These are phyloP conservation scores for Tupaia chinensis DNA, from an alignment of 2,113 vertebrate species.

Conservation along the genomic window DNA sequence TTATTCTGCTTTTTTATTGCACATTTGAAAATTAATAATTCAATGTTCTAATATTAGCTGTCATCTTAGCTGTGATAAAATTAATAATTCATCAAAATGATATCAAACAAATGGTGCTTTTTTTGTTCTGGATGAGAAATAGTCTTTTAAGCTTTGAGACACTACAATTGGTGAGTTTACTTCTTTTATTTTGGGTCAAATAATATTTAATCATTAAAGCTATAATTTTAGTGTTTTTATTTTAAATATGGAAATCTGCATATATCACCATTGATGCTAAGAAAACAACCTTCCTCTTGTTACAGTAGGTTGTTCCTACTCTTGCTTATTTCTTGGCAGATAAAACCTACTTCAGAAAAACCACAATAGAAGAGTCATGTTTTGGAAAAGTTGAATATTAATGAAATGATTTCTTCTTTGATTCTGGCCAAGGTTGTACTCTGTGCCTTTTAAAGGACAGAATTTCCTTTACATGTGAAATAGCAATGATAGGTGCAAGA, in stretches of 20 bases:
- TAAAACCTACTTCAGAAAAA: constrained; percentile 35
- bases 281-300: background rate
- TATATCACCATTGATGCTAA: constrained; percentile 56
- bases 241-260: constrained; percentile 71
- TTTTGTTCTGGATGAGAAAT: constrained; percentile 87
- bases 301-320: constrained; percentile 60
- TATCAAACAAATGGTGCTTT: constrained; percentile 93
- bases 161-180: constrained; percentile 80
- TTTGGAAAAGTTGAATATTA: constrained; percentile 72
- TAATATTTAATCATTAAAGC: constrained; percentile 81
- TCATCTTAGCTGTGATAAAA: constrained; percentile 94
- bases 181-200: constrained; percentile 83
- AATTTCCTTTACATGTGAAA: background rate
- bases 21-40: constrained; percentile 95
- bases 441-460: background rate
- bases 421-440: constrained; percentile 3
- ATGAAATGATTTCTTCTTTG: constrained; percentile 63
- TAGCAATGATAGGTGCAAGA: background rate
- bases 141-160: constrained; percentile 72
- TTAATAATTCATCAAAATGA: constrained; percentile 95
- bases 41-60: constrained; percentile 95
- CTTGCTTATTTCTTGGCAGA: constrained; percentile 51
- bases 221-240: constrained; percentile 72
- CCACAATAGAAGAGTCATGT: background rate
- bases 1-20: constrained; percentile 89